Base-by-base conservation (phyloP, 2,888 invertebrate species). In the Drosophila rubida region DNA sequence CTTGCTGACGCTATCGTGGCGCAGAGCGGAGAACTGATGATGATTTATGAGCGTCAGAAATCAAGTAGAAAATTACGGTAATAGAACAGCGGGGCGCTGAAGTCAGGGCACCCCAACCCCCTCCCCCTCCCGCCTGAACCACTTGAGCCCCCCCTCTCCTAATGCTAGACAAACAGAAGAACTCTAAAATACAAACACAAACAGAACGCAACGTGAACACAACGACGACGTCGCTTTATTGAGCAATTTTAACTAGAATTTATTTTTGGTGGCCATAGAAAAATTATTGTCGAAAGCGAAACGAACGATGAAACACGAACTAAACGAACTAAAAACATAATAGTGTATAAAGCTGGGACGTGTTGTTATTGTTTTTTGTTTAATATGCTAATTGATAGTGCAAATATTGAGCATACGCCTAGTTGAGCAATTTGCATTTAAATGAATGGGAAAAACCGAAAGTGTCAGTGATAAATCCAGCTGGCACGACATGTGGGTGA, bases 31-130 rank as follows among this genome's bases (percentile, higher is more conserved):
- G 67, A 84, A 80, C 82, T 84, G 87, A 84, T 84, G 84, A 87
- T 84, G 84, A 84, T 84, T 84, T 84, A 84, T 84, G 87, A 85
- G 85, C 87, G 82, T 76, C 84, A 85, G 82, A 87, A 87, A 85
- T 87, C 87, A 84, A 84, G 82, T 87, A 84, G 85, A 84, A 84
- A 84, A 84, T 87, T 87, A 85, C 87, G 69, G 69, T 78, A 87
- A 87, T 80, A 82, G 78, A 76, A 68, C 64, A 75, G 62, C 72
- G 69, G 69, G 63, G 48, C 51, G 57, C 67, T 30, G 46, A 23
- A 45, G 25, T 19, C 50, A 27, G 42, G 5, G 22, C 16, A 9
- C 11, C 13, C 59, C 13, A 1, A 32, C 13, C 37, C 48, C 11
- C 1, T 2, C 13, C 30, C 14, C 19, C 0, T 9, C 42, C n/a